Conservation (phyloP, 2,888 invertebrate genomes). For the Diaprepes abbreviatus region DNA sequence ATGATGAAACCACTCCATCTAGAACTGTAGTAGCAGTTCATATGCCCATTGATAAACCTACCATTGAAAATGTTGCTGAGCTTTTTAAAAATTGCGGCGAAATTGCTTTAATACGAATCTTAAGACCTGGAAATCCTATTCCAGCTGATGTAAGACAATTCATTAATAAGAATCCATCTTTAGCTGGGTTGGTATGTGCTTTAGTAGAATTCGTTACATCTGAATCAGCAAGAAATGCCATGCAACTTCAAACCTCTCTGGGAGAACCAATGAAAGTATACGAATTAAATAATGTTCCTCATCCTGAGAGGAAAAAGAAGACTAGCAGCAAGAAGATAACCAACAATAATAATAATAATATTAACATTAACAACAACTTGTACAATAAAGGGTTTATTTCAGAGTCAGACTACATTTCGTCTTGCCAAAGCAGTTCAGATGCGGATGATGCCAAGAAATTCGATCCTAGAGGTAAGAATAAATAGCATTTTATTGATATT, state of each 20-base stretch:
- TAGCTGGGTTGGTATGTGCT: slow-evolving; percentile 89
- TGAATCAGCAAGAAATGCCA: slow-evolving; percentile 86
- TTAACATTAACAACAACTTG: slow-evolving; percentile 56
- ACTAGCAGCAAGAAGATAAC: slow-evolving; percentile 74
- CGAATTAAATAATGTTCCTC: slow-evolving; percentile 80
- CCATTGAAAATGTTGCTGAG: slow-evolving; percentile 93
- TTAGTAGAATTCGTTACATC: slow-evolving; percentile 92
- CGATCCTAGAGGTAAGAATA: slow-evolving; percentile 64
- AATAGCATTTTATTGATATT: no score
- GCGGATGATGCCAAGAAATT: slow-evolving; percentile 67
- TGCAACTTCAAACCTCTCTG: slow-evolving; percentile 76
- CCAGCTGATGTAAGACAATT: slow-evolving; percentile 93
- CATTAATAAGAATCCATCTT: slow-evolving; percentile 90
- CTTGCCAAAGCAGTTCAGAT: slow-evolving; percentile 71
- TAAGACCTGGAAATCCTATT: slow-evolving; percentile 90
- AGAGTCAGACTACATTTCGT: slow-evolving; percentile 65
- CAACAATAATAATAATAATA: slow-evolving; percentile 74
- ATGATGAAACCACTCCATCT: slow-evolving; percentile 93
- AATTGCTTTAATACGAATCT: slow-evolving; percentile 88
- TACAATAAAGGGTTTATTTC: slow-evolving; percentile 53
- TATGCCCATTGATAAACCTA: slow-evolving; percentile 86
- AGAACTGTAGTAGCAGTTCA: slow-evolving; percentile 90
- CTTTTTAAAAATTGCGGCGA: slow-evolving; percentile 91
- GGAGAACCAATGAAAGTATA: slow-evolving; percentile 78
- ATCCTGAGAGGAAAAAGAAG: slow-evolving; percentile 82